Conservation (phyloP, 2,888 invertebrate species). For the Drosophila phalerata region DNA sequence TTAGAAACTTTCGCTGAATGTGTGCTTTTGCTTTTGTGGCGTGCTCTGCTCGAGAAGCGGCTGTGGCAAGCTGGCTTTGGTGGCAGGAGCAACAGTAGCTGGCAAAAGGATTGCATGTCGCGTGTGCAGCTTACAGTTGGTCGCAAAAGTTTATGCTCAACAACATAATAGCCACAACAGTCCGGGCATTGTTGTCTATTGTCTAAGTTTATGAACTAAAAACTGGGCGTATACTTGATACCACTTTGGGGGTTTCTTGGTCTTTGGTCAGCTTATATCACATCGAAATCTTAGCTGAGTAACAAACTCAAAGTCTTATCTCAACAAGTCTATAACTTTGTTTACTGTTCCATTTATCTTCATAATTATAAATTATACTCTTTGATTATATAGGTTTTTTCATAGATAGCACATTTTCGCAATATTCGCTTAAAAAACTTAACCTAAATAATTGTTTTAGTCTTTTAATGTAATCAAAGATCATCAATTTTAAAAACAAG, state of each 20-base stretch:
- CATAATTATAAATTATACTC: not conserved
- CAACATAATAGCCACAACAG: slow-evolving; percentile 25
- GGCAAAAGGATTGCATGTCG: slow-evolving; percentile 45
- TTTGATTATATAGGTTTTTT: not conserved
- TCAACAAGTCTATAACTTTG: not conserved
- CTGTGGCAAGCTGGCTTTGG: slow-evolving; percentile 15
- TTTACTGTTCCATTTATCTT: too few species aligned
- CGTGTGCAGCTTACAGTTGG: slow-evolving; percentile 55
- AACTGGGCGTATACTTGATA: slow-evolving; percentile 44
- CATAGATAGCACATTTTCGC: not conserved
- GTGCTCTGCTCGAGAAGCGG: slow-evolving; percentile 17
- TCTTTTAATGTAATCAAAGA: not conserved
- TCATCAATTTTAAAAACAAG: not conserved
- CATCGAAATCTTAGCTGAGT: slow-evolving; percentile 1
- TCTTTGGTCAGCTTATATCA: not conserved
- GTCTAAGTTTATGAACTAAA: slow-evolving; percentile 31
- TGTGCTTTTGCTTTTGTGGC: slow-evolving; percentile 69
- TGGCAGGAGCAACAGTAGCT: slow-evolving; percentile 11
- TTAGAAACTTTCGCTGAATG: slow-evolving; percentile 81
- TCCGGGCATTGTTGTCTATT: slow-evolving; percentile 14
- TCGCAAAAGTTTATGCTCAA: slow-evolving; percentile 47
- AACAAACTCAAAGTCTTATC: not conserved
- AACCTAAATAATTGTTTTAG: not conserved
- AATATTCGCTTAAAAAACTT: not conserved
- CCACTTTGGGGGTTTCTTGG: not conserved